phyloP scores from a whole-genome alignment of 2,797 vertebrate genomes.

The Anguilla anguilla region DNA sequence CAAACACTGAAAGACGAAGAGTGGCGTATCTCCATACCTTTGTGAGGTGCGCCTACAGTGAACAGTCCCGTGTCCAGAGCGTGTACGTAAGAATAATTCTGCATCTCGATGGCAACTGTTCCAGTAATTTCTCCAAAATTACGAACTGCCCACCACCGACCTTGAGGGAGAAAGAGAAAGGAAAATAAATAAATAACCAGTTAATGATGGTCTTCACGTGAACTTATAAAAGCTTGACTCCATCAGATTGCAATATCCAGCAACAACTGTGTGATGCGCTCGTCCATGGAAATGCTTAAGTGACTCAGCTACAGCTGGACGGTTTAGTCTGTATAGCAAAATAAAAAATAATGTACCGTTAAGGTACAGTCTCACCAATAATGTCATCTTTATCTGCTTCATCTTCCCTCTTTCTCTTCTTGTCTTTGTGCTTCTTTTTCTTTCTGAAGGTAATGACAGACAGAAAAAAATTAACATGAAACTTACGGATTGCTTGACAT shows the following conservation, averaged over 20 bases:
- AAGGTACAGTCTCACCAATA: slow-evolving; percentile 73
- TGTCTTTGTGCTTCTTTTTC: slow-evolving; percentile 85
- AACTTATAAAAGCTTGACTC: neutral
- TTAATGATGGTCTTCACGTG: neutral
- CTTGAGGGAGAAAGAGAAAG: slow-evolving; percentile 63
- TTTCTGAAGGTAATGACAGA: slow-evolving; percentile 67
- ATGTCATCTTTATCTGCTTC: slow-evolving; percentile 79
- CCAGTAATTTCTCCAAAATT: slow-evolving; percentile 88
- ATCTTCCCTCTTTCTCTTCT: slow-evolving; percentile 82
- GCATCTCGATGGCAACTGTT: slow-evolving; percentile 92
- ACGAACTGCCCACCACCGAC: slow-evolving; percentile 87
- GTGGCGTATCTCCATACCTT: slow-evolving; percentile 67
- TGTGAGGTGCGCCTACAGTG: slow-evolving; percentile 89
- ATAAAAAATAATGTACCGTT: neutral
- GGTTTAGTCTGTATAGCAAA: neutral
- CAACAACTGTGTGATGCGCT: neutral
- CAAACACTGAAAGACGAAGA: too few species aligned
- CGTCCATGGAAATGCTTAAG: neutral
- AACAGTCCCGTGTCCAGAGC: slow-evolving; percentile 94
- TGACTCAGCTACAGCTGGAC: too few species aligned
- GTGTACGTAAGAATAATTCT: slow-evolving; percentile 86
- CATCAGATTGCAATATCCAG: neutral
- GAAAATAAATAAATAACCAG: neutral
- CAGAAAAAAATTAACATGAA: neutral
- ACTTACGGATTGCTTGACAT: too few species aligned